A percentile compares a stretch with the other conserved stretches of the same genome.
These are phyloP conservation scores for Himalopsyche anomala DNA, from an alignment of 2,888 invertebrate genomes.

Conservation along the genomic window DNA sequence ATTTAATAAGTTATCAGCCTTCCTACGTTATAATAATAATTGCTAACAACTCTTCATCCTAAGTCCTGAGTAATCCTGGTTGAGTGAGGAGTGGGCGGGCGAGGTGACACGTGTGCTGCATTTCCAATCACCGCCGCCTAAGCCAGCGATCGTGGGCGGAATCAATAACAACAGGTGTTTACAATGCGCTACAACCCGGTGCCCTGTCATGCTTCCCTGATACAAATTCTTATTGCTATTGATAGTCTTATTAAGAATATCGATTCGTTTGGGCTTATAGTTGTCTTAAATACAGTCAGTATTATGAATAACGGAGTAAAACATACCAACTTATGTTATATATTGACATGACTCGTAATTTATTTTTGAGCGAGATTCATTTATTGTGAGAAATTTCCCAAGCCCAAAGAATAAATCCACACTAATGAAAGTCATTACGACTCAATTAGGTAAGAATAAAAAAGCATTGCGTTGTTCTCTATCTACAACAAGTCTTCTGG, in stretches of 20 bases:
- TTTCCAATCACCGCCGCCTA: slow-evolving; percentile 31
- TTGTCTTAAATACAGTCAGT: not conserved
- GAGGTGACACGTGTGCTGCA: slow-evolving; percentile 16
- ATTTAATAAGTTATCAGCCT: slow-evolving; percentile 2
- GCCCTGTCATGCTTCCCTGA: not conserved
- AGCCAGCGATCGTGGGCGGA: slow-evolving; percentile 26
- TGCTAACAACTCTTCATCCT: slow-evolving; percentile 31
- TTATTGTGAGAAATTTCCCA: too few species aligned
- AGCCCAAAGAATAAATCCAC: too few species aligned
- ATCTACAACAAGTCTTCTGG: too few species aligned
- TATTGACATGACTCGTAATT: too few species aligned
- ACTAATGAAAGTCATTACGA: too few species aligned
- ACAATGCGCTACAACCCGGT: slow-evolving; percentile 3
- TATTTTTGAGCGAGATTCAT: too few species aligned
- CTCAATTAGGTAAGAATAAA: too few species aligned
- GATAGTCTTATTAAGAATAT: not conserved
- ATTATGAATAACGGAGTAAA: not conserved
- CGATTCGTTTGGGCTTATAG: not conserved
- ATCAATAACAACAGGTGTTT: slow-evolving; percentile 34
- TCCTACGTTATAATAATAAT: slow-evolving; percentile 2
- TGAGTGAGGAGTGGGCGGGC: slow-evolving; percentile 11
- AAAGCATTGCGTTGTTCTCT: too few species aligned
- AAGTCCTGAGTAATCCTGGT: slow-evolving; percentile 27
- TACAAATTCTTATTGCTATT: slow-evolving; percentile 13
- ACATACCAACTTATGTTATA: not conserved